Base-by-base conservation (phyloP, 1,140 invertebrate genomes). In the Eumeta japonica region DNA sequence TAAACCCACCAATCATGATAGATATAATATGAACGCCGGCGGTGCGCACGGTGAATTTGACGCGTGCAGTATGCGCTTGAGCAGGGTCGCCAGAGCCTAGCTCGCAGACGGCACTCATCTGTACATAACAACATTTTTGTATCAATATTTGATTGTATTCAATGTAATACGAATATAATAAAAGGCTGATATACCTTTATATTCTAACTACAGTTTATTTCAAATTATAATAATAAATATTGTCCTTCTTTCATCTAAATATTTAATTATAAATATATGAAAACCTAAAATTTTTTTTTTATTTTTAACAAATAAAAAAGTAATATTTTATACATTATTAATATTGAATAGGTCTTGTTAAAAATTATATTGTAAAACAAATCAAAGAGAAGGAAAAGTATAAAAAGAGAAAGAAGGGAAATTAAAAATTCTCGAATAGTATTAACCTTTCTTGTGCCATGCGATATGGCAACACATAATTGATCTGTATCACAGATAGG, bases 401-500 rank as follows among this genome's bases (percentile, higher is more conserved):
- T n/a, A n/a, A n/a, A n/a, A n/a, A n/a, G n/a, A n/a, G n/a, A n/a
- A n/a, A n/a, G n/a, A n/a, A n/a, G n/a, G n/a, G n/a, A n/a, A 24
- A 24, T 24, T 24, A 24, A 7, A 24, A 24, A n/a, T n/a, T 7
- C 5, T 7, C 5, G 5, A 24, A 24, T 24, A 16, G 32, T 20
- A 39, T 18, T 34, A 46, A 94, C 86, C 73, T 90, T 88, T 46
- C 87, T 81, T 10, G 85, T 83, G 19, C 89, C 89, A 55, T 92
- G 88, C 18, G 83, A 85, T 43, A 95, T 89, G 67, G 91, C 87
- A 16, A 94, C 87, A 46, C 86, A 81, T 34, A 95, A 80, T 64
- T 89, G 87, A 76, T 94, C 92, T 37, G 87, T 89, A 77, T 93
- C 89, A 70, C 90, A 93, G 48, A 94, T 87, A 47, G 90, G 90